phyloP scores from a whole-genome alignment of 1,140 invertebrate genomes.

The Papilio polytes region DNA sequence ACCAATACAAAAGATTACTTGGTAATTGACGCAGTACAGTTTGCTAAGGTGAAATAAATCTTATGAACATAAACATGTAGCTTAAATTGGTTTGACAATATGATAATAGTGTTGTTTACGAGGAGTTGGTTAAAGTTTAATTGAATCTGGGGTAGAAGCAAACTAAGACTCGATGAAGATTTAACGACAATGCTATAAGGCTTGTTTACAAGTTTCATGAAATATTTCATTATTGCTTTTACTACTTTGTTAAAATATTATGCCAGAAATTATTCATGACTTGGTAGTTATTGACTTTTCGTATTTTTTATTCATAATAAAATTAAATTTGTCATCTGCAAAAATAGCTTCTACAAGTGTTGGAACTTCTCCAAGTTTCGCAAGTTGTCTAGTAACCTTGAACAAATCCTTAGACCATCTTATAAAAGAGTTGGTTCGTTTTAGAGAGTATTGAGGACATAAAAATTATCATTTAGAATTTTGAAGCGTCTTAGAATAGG shows the following conservation, averaged over 20 bases:
- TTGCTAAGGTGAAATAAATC: constrained; percentile 36
- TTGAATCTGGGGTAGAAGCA: constrained; percentile 69
- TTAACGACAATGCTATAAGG: constrained; percentile 65
- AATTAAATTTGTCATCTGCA: background rate
- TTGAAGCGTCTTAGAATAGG: too few relatives aligned
- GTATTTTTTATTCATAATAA: background rate
- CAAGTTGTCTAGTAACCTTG: background rate
- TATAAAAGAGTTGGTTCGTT: background rate
- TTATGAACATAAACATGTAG: constrained; percentile 33
- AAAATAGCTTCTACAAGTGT: background rate
- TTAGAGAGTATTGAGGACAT: background rate
- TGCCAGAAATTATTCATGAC: background rate
- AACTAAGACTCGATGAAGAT: constrained; percentile 59
- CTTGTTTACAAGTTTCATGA: constrained; percentile 51
- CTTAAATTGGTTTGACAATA: constrained; percentile 44
- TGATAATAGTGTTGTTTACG: constrained; percentile 76
- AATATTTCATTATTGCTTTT: constrained; percentile 62
- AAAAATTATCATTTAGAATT: too few relatives aligned
- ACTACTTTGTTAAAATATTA: constrained; percentile 43
- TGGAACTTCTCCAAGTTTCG: background rate
- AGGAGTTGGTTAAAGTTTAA: constrained; percentile 76
- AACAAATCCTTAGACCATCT: background rate
- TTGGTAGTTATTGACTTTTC: too few relatives aligned
- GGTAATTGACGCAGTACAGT: constrained; percentile 50
- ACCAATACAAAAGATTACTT: constrained; percentile 43